Evolutionary conservation across 2,888 invertebrate genomes (phyloP), one percentile per base, ranked within the genome.

Genomic region (Pegoplata infirma): DNA sequence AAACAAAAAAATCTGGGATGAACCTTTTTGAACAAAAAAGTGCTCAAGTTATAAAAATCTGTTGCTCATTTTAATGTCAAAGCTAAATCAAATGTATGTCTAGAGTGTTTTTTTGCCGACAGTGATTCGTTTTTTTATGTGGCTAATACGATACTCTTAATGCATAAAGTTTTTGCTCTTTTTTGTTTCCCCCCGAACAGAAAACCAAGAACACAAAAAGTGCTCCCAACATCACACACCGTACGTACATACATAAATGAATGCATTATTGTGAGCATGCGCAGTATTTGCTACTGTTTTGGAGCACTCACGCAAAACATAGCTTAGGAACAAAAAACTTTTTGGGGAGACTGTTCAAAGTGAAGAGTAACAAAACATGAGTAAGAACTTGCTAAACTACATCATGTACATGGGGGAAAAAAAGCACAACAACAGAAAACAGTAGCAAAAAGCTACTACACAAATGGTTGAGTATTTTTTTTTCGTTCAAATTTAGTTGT

Each of bases 11-110:
- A n/a, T n/a, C 32, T n/a, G n/a, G n/a, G n/a, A 12, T 32, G 12
- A 32, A 32, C 32, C 32, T 12, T 40, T 40, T 40, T 40, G 5
- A 2, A 12, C n/a, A n/a, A 12, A 40, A 36, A n/a, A 40, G n/a
- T n/a, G n/a, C 36, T 40, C 36, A 40, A n/a, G 5, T 4, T 25
- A 5, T n/a, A 40, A 51, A 69, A 61, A 75, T 56, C 79, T 72
- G 75, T 79, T 79, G 79, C 79, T 79, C 61, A 49, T 71, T 63
- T 61, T 55, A 63, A 56, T 72, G 46, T 16, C 53, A 67, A 72
- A 63, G 47, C 8, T 51, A 75, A 67, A 63, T 51, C 66, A 61
- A 67, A 71, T 67, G 32, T 19, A n/a, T 49, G 28, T 51, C 51
- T 44, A 6, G 14, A 56, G 47, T 61, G 40, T 14, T 25, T 21